Evolutionary conservation across 2,113 vertebrate genomes (phyloP).

Genomic region (Megalops atlanticus): DNA sequence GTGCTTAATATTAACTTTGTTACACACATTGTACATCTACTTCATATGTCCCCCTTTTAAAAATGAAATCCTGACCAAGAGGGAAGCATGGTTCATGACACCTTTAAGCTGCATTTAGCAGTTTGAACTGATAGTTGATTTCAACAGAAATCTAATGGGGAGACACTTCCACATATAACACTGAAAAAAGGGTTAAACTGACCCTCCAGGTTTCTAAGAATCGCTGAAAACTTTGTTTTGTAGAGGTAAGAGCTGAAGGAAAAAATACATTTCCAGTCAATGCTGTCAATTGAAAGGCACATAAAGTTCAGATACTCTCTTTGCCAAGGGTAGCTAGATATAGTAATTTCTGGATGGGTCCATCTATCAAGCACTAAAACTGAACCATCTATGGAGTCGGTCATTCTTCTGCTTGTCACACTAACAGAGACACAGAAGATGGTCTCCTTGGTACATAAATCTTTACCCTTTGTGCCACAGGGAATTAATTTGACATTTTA

Average conservation of each 20-base stretch:
- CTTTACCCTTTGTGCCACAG: constrained; percentile 52
- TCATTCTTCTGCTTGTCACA: constrained; percentile 66
- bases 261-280: constrained; percentile 50
- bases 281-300: constrained; percentile 53
- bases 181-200: background rate
- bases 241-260: constrained; percentile 1
- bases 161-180: no score
- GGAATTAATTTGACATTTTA: constrained; percentile 49
- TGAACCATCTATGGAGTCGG: constrained; percentile 58
- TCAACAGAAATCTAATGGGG: no score
- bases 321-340: constrained; percentile 60
- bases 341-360: constrained; percentile 57
- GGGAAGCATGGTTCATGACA: no score
- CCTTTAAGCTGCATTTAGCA: no score
- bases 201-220: background rate
- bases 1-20: no score
- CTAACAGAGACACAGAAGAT: constrained; percentile 49
- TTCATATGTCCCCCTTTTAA: no score
- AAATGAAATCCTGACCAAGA: no score
- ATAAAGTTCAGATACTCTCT: constrained; percentile 54
- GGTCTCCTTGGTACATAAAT: constrained; percentile 58
- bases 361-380: constrained; percentile 70
- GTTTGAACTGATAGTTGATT: no score
- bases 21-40: no score
- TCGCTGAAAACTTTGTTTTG: background rate